These are phyloP conservation scores for Sigmodon hispidus DNA, from an alignment of 2,113 vertebrate genomes.

Conservation along the genomic window DNA sequence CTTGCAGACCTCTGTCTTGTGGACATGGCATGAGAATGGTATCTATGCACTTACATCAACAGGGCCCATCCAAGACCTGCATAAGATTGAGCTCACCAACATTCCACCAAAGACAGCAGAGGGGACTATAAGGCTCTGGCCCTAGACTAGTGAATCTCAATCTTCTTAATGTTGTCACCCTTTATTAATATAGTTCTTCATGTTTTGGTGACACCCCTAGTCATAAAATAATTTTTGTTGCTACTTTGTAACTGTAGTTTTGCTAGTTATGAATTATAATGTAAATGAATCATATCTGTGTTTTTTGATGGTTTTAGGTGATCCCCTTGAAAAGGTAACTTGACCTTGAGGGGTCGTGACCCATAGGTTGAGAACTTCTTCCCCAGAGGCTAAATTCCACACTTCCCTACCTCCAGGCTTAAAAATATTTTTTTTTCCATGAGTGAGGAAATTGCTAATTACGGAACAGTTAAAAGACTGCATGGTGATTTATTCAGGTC, in stretches of 20 bases:
- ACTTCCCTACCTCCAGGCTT: constrained; percentile 55
- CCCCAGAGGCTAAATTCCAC: neutral
- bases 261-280: neutral
- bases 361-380: neutral
- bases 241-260: neutral
- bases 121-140: neutral
- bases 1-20: neutral
- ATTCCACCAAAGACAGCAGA: neutral
- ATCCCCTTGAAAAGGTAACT: neutral
- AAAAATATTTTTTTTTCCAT: constrained; percentile 48
- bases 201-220: neutral
- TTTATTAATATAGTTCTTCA: neutral
- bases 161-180: neutral
- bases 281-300: neutral
- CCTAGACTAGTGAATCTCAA: neutral
- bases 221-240: neutral
- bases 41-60: neutral
- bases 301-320: neutral
- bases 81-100: neutral
- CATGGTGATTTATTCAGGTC: constrained; percentile 78
- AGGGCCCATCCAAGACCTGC: neutral
- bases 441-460: constrained; percentile 70
- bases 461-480: constrained; percentile 62
- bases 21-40: neutral
- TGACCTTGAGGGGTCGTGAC: neutral